Evolutionary conservation across 2,113 vertebrate genomes (phyloP), one percentile per base, ranked within the genome.

Genomic region (Cyprinodon variegatus): DNA sequence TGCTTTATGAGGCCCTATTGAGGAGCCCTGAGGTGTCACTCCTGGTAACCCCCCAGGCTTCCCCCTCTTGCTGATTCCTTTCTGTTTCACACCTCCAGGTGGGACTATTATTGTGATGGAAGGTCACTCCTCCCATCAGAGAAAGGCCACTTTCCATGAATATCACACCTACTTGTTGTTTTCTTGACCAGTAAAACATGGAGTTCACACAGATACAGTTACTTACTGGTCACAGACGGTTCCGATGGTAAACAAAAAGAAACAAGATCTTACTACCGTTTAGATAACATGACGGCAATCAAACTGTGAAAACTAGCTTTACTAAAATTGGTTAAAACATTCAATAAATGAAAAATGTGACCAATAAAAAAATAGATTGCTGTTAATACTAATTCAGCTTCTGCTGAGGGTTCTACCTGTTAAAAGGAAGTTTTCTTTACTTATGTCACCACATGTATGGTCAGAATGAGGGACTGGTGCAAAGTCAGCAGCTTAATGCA

Each of bases 31-130:
- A 89, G 91, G 91, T 88, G 87, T 84, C 72, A 70, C 78, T 63
- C 39, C 80, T 60, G 68, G 83, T 80, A 67, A 85, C 81, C 70
- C 80, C 29, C 90, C 83, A 43, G 53, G 61, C 62, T 78, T 60
- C 67, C 80, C 73, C 65, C 83, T 79, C 70, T 40, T 68, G 62
- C 59, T 66, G 77, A 73, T 86, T 82, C 78, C 87, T 86, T 89
- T 68, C 72, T 66, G 78, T 80, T 94, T 95, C 81, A 45, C 94
- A 92, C 94, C 90, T 83, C 82, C 77, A 50, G 85, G 81, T 83
- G 84, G 83, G 86, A 69, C 83, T 61, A 89, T 94, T 91, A 92
- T 83, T 79, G 74, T 72, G 72, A 83, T 88, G 78, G 68, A 68
- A 68, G 81, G 81, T 68, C 78, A 29, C 75, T 84, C 86, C 86